Evolutionary conservation across 1,140 invertebrate species (phyloP).

Genomic region (Tribolium castaneum): DNA sequence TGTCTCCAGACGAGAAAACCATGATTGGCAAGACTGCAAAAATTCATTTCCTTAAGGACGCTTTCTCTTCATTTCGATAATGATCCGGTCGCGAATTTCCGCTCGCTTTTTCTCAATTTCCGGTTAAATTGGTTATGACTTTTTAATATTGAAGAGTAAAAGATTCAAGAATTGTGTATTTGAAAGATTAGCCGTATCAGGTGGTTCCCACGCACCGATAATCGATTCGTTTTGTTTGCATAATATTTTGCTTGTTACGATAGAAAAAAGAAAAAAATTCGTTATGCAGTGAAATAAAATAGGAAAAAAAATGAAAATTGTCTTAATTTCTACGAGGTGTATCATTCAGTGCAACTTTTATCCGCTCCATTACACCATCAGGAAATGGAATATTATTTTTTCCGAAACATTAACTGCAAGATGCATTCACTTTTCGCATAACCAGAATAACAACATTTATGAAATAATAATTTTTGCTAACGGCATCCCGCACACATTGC

Average conservation of each 20-base stretch:
- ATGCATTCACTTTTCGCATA: conserved; percentile 30
- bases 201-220: neutral
- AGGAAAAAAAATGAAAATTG: no score
- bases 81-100: conserved; percentile 4
- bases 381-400: no score
- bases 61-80: conserved; percentile 20
- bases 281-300: no score
- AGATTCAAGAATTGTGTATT: no score
- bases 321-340: no score
- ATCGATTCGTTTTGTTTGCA: conserved; percentile 34
- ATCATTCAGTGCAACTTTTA: no score
- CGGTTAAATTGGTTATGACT: neutral
- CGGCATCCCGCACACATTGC: neutral
- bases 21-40: conserved; percentile 62
- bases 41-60: conserved; percentile 26
- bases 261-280: no score
- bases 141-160: no score
- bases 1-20: conserved; percentile 59
- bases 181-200: neutral
- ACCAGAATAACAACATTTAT: neutral
- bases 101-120: conserved; percentile 19
- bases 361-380: no score
- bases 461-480: neutral
- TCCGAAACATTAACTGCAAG: no score
- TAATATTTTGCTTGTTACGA: conserved; percentile 15